These are phyloP conservation scores for Lutjanus argentimaculatus DNA, from an alignment of 2,797 vertebrate species.

Conservation along the genomic window DNA sequence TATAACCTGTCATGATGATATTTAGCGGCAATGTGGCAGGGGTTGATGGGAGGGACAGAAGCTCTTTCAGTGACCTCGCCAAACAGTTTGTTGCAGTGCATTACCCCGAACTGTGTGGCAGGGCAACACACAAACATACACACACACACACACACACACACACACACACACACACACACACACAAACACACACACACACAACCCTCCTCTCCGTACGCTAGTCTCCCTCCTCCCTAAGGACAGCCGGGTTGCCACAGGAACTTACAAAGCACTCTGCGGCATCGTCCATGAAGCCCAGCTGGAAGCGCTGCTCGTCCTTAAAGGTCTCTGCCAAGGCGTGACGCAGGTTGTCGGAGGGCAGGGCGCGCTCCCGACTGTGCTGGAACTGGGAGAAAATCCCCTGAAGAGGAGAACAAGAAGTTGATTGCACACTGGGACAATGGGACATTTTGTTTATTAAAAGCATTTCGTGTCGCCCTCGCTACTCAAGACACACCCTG, in stretches of 20 bases:
- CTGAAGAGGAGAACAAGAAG: constrained; percentile 78
- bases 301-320: constrained; percentile 98
- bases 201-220: constrained; percentile 21
- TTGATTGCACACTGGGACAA: constrained; percentile 31
- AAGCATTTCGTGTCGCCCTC: constrained; percentile 25
- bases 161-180: constrained; percentile 35
- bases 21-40: constrained; percentile 73
- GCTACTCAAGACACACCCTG: constrained; percentile 8
- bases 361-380: constrained; percentile 94
- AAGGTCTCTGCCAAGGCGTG: constrained; percentile 98
- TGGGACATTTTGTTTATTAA: constrained; percentile 33
- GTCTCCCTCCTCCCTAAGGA: constrained; percentile 36
- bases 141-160: constrained; percentile 40
- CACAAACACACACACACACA: constrained; percentile 17
- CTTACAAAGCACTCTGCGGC: constrained; percentile 99
- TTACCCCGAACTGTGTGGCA: constrained; percentile 51
- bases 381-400: constrained; percentile 98
- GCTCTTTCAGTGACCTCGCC: constrained; percentile 80
- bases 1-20: constrained; percentile 80
- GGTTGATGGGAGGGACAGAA: constrained; percentile 72
- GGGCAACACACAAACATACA: constrained; percentile 54
- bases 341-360: constrained; percentile 96
- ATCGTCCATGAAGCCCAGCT: constrained; percentile 98
- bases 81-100: constrained; percentile 73
- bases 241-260: constrained; percentile 71